These are phyloP conservation scores for Bombylius discolor DNA, from an alignment of 2,888 invertebrate genomes.

Conservation along the genomic window DNA sequence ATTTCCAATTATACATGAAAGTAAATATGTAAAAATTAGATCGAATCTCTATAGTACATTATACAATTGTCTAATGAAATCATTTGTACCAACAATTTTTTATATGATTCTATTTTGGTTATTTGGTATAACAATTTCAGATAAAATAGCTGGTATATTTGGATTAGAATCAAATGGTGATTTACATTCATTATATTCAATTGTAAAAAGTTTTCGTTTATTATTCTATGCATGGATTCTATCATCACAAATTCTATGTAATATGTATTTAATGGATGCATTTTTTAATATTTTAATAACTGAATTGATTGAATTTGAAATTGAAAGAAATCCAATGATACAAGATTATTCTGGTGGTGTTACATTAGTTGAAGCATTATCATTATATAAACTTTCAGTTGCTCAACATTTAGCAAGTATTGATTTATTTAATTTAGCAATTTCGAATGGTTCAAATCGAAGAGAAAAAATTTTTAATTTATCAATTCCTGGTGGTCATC, in stretches of 20 bases:
- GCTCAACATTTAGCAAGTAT: constrained; percentile 63
- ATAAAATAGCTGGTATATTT: constrained; percentile 41
- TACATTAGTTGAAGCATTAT: constrained; percentile 49
- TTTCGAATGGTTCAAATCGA: constrained; percentile 41
- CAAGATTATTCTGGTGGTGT: constrained; percentile 30
- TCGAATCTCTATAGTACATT: constrained; percentile 44
- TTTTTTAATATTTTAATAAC: constrained; percentile 59
- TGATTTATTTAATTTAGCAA: constrained; percentile 53
- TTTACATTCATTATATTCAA: constrained; percentile 28
- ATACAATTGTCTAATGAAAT: constrained; percentile 44
- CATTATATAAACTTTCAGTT: constrained; percentile 42
- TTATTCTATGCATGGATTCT: constrained; percentile 57
- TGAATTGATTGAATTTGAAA: constrained; percentile 52
- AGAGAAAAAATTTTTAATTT: constrained; percentile 55
- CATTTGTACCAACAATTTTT: constrained; percentile 48
- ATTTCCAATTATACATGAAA: constrained; percentile 58
- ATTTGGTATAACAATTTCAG: constrained; percentile 44
- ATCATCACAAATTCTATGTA: constrained; percentile 52
- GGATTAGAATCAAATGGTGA: constrained; percentile 33
- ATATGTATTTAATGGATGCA: constrained; percentile 55
- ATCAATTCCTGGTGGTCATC: constrained; percentile 75
- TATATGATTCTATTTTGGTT: constrained; percentile 49
- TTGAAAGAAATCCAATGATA: constrained; percentile 33
- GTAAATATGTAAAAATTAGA: constrained; percentile 54
- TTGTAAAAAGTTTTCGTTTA: constrained; percentile 29